phyloP scores from a whole-genome alignment of 2,113 vertebrate genomes.

The Pachycephala philippinensis region DNA sequence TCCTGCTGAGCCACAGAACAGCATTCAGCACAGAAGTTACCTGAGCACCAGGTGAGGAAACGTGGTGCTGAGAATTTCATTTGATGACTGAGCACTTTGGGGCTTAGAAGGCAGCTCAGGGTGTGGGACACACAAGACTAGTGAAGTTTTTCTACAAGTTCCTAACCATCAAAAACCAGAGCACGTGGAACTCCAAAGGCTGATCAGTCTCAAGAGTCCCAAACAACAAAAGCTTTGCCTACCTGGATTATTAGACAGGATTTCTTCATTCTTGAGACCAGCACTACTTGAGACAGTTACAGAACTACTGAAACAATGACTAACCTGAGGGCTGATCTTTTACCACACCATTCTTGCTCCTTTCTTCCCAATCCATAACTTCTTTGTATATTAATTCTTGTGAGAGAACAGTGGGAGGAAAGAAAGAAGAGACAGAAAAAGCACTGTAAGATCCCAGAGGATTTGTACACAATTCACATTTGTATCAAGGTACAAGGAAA shows the following conservation, averaged over 20 bases:
- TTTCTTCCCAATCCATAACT: slow-evolving; percentile 97
- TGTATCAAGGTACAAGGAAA: neutral
- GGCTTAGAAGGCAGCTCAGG: neutral
- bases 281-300: neutral
- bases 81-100: neutral
- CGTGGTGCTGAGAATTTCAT: neutral
- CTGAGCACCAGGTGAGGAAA: neutral
- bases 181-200: neutral
- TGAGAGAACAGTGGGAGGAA: neutral
- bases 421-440: neutral
- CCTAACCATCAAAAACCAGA: neutral
- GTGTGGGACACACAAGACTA: neutral
- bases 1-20: neutral
- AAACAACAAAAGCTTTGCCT: neutral
- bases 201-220: neutral
- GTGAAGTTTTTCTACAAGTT: neutral
- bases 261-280: neutral
- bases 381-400: slow-evolving; percentile 97
- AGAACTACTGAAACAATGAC: slow-evolving; percentile 65
- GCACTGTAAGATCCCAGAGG: neutral
- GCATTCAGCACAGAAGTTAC: neutral
- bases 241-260: neutral
- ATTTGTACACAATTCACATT: neutral
- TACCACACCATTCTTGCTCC: slow-evolving; percentile 93
- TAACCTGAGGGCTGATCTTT: slow-evolving; percentile 94